Conservation (phyloP, 2,113 vertebrate genomes). For the Ameiurus melas region DNA sequence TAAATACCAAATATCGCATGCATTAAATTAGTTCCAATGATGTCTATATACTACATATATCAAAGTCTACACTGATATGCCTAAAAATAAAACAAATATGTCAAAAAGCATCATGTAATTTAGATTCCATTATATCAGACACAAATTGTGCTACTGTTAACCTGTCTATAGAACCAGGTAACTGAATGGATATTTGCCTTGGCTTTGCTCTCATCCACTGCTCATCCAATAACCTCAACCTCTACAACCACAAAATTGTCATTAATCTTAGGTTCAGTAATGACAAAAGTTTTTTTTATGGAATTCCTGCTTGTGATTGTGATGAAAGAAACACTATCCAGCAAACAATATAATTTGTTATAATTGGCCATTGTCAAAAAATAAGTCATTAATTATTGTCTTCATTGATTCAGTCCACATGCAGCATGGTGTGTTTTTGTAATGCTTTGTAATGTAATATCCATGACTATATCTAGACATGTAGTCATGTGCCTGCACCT, state of each 20-base stretch:
- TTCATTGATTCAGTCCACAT: slow-evolving; percentile 88
- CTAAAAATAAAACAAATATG: too few species aligned
- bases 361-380: background rate
- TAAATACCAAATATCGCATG: too few species aligned
- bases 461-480: slow-evolving; percentile 80
- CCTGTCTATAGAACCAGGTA: background rate
- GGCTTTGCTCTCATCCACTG: background rate
- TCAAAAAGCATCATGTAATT: too few species aligned
- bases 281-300: background rate
- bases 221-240: background rate
- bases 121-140: background rate
- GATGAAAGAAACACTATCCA: background rate
- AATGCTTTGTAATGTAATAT: slow-evolving; percentile 75
- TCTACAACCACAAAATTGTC: background rate
- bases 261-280: background rate
- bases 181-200: background rate
- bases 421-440: slow-evolving; percentile 83
- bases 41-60: too few species aligned
- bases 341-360: background rate
- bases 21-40: too few species aligned
- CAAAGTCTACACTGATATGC: too few species aligned
- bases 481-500: slow-evolving; percentile 78
- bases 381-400: background rate
- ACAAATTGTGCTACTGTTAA: background rate
- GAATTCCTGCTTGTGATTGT: background rate